Percentiles rank a stretch among this genome's conserved stretches.
Evolutionary conservation across 2,797 vertebrate species (phyloP).

Genomic region (Dipus sagitta): DNA sequence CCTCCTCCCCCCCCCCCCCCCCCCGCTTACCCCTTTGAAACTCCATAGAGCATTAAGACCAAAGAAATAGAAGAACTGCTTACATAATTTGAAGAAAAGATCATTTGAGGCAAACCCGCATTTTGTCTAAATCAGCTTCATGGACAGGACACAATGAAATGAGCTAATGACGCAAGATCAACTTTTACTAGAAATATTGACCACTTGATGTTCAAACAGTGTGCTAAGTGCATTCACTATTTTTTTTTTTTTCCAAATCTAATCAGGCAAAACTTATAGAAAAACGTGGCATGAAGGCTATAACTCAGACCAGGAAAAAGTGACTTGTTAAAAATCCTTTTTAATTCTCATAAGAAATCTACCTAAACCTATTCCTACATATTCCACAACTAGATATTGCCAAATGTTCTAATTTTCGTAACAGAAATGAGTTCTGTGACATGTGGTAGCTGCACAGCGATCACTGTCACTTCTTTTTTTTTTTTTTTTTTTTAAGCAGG

Average conservation of each 20-base stretch:
- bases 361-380: background rate
- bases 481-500: background rate
- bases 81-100: constrained; percentile 22
- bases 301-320: background rate
- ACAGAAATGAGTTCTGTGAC: background rate
- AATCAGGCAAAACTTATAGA: background rate
- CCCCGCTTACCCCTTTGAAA: too few species aligned
- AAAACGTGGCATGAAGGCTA: background rate
- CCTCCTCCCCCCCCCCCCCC: too few species aligned
- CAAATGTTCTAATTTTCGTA: background rate
- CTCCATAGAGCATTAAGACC: too few species aligned
- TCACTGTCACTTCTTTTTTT: background rate
- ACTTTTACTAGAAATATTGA: constrained; percentile 29
- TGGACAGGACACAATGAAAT: background rate
- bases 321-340: background rate
- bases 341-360: background rate
- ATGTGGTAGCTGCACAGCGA: background rate
- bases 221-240: background rate
- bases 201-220: background rate
- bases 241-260: constrained; percentile 35
- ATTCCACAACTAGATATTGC: background rate
- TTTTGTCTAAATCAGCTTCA: constrained; percentile 29
- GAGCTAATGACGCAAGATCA: background rate
- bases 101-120: background rate
- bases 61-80: constrained; percentile 34